Base-by-base conservation (phyloP, 2,113 vertebrate genomes). In the Mobula birostris region DNA sequence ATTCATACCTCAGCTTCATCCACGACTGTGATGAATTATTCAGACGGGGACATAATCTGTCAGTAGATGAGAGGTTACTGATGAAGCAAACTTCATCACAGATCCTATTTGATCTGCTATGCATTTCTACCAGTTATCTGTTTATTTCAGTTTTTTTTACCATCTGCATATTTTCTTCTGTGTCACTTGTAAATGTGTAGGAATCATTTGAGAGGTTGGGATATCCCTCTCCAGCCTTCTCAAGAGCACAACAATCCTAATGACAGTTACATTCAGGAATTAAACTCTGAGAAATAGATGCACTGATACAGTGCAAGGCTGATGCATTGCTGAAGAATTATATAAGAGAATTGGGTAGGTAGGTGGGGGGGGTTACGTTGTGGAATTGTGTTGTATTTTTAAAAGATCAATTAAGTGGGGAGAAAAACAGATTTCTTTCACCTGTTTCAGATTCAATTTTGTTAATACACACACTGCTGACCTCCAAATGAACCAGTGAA, bases 401-500 rank as follows among this genome's bases (percentile, higher is more conserved):
- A 87, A 87, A 77, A n/a, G 61, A 87, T 12, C 24, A 87, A 87
- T 66, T 90, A 90, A n/a, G 66, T 66, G 66, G 61, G 19, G 66
- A 66, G 15, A 2, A 32, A 17, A 63, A 66, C 29, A 90, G n/a
- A 66, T 66, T 12, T 66, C 29, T 66, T n/a, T 90, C n/a, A 32
- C 12, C n/a, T 1, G 29, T 90, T 90, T 90, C 29, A 66, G 0
- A n/a, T 66, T 66, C 61, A 87, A 85, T 88, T 88, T 61, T 66
- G 14, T 32, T 29, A 66, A 90, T 90, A 90, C 32, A 27, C 85
- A 90, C n/a, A 29, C 85, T 90, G 85, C n/a, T 90, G 85, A 90
- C 85, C 85, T 90, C 66, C n/a, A n/a, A 66, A 61, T 90, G 85
- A 90, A 90, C 85, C 61, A n/a, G 14, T 90, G 85, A 63, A 90